Percentiles rank a stretch among this genome's conserved stretches.
These are phyloP conservation scores for Drosophila subobscura DNA, from an alignment of 1,140 invertebrate species.

Conservation along the genomic window DNA sequence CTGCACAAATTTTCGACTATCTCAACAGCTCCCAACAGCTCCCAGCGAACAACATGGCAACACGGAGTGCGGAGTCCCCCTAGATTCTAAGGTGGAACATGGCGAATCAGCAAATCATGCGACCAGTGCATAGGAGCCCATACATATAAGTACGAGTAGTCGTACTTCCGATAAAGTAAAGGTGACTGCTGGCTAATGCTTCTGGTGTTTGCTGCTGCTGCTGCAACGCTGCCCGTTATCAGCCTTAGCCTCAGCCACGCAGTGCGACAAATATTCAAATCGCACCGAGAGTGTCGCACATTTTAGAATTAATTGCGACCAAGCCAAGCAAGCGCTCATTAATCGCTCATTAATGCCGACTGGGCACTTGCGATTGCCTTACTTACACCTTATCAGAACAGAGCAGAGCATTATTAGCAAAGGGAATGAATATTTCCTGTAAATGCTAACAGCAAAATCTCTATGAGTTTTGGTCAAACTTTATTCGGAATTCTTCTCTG, in stretches of 20 bases:
- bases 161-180: slow-evolving; percentile 10
- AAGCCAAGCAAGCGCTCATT: too few species aligned
- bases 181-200: slow-evolving; percentile 21
- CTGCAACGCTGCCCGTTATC: slow-evolving; percentile 29
- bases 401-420: too few species aligned
- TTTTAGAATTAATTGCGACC: too few species aligned
- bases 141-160: neutral
- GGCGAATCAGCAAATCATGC: slow-evolving; percentile 28
- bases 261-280: slow-evolving; percentile 25
- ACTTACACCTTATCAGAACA: too few species aligned
- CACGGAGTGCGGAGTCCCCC: slow-evolving; percentile 20
- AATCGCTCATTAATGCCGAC: too few species aligned
- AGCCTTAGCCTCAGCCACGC: neutral
- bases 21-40: slow-evolving; percentile 16
- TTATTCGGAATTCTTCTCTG: too few species aligned
- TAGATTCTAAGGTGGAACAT: neutral
- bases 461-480: too few species aligned
- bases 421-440: too few species aligned
- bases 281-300: neutral
- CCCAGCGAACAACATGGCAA: slow-evolving; percentile 31
- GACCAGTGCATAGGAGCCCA: slow-evolving; percentile 26
- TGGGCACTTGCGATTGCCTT: too few species aligned
- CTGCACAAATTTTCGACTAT: slow-evolving; percentile 23
- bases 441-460: too few species aligned
- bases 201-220: slow-evolving; percentile 1